A percentile compares a stretch with the other conserved stretches of the same genome.
Conservation (phyloP, 2,797 vertebrate genomes). For the Huso huso region DNA sequence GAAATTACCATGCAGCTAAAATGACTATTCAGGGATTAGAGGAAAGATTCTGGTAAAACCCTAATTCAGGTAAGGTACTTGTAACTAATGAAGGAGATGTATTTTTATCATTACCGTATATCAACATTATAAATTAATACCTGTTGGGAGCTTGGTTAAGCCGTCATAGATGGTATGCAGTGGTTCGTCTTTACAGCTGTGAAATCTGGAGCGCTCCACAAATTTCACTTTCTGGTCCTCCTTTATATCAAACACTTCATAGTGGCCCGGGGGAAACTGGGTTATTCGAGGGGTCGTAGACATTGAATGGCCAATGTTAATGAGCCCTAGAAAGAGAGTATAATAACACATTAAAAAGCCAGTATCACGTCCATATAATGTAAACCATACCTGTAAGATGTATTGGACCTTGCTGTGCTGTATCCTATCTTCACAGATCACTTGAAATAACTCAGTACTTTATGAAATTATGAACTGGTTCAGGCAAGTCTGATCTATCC, state of each 20-base stretch:
- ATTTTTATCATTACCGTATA: no score
- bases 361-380: no score
- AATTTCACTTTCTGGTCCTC: constrained; percentile 74
- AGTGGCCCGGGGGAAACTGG: constrained; percentile 77
- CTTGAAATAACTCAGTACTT: no score
- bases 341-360: neutral
- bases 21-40: neutral
- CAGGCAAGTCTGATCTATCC: no score
- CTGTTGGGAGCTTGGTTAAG: constrained; percentile 55
- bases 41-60: neutral
- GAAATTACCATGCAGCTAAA: no score
- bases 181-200: constrained; percentile 71
- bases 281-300: constrained; percentile 54
- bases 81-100: no score
- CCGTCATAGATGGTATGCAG: constrained; percentile 60
- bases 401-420: no score
- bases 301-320: constrained; percentile 63
- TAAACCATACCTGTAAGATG: no score
- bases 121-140: constrained; percentile 37
- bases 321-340: constrained; percentile 60
- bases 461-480: no score
- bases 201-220: constrained; percentile 68
- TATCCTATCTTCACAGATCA: no score
- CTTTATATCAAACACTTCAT: constrained; percentile 79
- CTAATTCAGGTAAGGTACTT: no score